Percentiles rank a stretch among this genome's conserved stretches.
Evolutionary conservation across 2,888 invertebrate genomes (phyloP).

Genomic region (Leptarthrus brevirostris): DNA sequence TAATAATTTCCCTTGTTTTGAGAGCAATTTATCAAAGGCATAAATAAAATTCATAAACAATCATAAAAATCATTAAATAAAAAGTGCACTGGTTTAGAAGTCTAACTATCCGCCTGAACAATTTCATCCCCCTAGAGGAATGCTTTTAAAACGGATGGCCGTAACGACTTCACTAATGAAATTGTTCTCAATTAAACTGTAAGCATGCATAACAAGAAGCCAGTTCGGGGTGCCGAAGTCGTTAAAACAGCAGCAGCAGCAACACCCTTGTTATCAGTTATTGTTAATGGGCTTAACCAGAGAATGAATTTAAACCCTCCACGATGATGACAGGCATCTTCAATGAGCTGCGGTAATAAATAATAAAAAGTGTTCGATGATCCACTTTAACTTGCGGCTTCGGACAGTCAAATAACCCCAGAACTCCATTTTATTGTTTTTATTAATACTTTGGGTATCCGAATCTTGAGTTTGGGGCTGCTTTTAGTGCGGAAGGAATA

Average conservation of each 20-base stretch:
- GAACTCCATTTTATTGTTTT: constrained; percentile 44
- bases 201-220: constrained; percentile 51
- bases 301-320: constrained; percentile 12
- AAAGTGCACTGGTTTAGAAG: constrained; percentile 6
- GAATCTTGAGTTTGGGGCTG: not conserved
- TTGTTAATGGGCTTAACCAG: constrained; percentile 10
- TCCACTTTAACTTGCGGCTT: constrained; percentile 25
- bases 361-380: constrained; percentile 51
- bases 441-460: constrained; percentile 48
- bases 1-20: too few species aligned
- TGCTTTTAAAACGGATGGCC: constrained; percentile 45
- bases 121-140: constrained; percentile 36
- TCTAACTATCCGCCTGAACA: constrained; percentile 48
- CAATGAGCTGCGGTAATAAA: constrained; percentile 38
- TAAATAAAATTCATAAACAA: constrained; percentile 4
- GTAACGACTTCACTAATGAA: constrained; percentile 53
- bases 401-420: constrained; percentile 34
- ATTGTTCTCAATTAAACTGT: constrained; percentile 54
- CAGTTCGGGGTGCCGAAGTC: constrained; percentile 37
- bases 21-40: too few species aligned
- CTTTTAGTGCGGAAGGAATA: constrained; percentile 25
- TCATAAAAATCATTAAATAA: constrained; percentile 22
- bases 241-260: constrained; percentile 45
- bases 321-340: not conserved
- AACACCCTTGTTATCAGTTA: constrained; percentile 33